phyloP scores from a whole-genome alignment of 1,140 invertebrate species.

The Cyrtorhinus lividipennis region DNA sequence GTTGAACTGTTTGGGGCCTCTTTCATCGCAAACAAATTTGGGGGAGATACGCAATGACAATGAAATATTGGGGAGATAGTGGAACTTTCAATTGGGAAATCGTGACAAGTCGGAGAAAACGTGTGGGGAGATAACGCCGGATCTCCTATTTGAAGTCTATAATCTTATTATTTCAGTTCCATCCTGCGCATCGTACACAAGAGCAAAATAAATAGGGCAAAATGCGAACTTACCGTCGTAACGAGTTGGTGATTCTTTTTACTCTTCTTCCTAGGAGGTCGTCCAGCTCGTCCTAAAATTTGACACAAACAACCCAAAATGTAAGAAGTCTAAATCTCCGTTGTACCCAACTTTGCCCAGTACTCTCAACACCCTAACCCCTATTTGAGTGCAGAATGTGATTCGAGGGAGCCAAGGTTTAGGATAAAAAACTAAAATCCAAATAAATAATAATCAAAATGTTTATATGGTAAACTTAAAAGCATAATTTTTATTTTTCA shows the following conservation, averaged over 20 bases:
- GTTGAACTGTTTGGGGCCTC: too few relatives aligned
- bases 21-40: too few relatives aligned
- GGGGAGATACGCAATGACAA: too few relatives aligned
- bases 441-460: constrained; percentile 9
- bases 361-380: not conserved
- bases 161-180: too few relatives aligned
- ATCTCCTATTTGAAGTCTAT: too few relatives aligned
- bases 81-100: too few relatives aligned
- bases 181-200: too few relatives aligned
- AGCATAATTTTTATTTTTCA: not conserved
- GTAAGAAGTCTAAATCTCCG: constrained; percentile 9
- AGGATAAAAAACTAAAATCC: constrained; percentile 7
- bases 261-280: constrained; percentile 32
- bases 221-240: constrained; percentile 10
- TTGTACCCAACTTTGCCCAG: not conserved
- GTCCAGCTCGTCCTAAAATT: constrained; percentile 29
- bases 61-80: too few relatives aligned
- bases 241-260: constrained; percentile 28
- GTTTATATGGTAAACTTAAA: constrained; percentile 10
- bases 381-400: not conserved
- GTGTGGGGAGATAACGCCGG: too few relatives aligned
- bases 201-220: too few relatives aligned
- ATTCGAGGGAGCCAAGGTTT: not conserved
- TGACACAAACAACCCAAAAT: not conserved
- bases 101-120: too few relatives aligned